Evolutionary conservation across 2,797 vertebrate species (phyloP).

Genomic region (Eutrigla gurnardus): DNA sequence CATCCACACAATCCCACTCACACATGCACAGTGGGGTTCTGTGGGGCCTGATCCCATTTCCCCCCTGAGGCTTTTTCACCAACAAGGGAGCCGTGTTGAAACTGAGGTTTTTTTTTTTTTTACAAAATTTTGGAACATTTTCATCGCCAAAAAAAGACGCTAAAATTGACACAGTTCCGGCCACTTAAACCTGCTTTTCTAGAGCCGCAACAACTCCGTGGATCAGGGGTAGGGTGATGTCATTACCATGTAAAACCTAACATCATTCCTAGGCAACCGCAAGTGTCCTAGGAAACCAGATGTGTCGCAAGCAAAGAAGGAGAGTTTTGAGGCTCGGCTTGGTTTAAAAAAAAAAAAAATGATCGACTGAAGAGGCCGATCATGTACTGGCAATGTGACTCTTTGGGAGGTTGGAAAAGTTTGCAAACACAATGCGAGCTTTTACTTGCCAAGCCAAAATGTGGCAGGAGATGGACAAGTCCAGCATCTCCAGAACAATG

Average conservation of each 20-base stretch:
- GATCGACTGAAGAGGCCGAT: conserved; percentile 14
- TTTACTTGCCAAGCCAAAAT: not conserved
- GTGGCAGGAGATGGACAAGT: conserved; percentile 24
- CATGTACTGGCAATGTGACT: conserved; percentile 19
- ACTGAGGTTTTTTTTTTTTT: conserved; percentile 9
- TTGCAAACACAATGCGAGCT: not conserved
- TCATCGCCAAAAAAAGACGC: conserved; percentile 31
- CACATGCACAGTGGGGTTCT: conserved; percentile 57
- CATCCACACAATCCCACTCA: conserved; percentile 26
- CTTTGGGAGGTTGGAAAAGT: conserved; percentile 9
- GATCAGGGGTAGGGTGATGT: conserved; percentile 61
- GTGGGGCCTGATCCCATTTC: conserved; percentile 67
- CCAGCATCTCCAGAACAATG: conserved; percentile 26
- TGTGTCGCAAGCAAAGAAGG: conserved; percentile 43
- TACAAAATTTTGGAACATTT: conserved; percentile 32
- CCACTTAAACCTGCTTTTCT: conserved; percentile 56
- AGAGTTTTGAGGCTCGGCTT: conserved; percentile 44
- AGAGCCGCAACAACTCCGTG: conserved; percentile 35
- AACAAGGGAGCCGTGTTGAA: conserved; percentile 43
- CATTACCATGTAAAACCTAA: conserved; percentile 65
- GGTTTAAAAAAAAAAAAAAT: not conserved
- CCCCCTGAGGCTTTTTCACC: conserved; percentile 60
- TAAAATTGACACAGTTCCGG: conserved; percentile 44
- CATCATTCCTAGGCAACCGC: conserved; percentile 73
- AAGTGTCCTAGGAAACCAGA: conserved; percentile 74